Evolutionary conservation across 2,888 invertebrate genomes (phyloP).

Genomic region (Parnassius mnemosyne): DNA sequence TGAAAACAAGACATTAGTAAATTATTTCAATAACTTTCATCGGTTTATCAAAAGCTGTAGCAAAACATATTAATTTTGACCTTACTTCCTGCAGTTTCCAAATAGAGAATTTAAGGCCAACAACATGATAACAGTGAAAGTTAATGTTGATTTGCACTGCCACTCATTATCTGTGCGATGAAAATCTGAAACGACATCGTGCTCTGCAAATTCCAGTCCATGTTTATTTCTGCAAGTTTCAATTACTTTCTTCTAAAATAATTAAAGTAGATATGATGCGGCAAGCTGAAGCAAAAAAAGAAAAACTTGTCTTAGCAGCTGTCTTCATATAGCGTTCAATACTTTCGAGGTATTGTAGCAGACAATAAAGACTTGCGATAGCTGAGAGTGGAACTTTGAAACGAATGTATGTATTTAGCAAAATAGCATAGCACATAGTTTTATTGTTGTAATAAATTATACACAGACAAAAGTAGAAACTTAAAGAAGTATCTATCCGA

Average conservation of each 20-base stretch:
- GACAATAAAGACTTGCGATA: conserved; percentile 36
- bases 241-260: conserved; percentile 61
- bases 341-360: conserved; percentile 39
- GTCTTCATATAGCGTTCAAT: conserved; percentile 40
- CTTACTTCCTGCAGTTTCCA: conserved; percentile 67
- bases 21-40: too few species aligned
- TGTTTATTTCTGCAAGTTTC: conserved; percentile 72
- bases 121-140: conserved; percentile 65
- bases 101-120: conserved; percentile 71
- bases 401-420: not conserved
- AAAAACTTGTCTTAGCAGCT: conserved; percentile 40
- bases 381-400: conserved; percentile 1
- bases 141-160: conserved; percentile 67
- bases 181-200: conserved; percentile 72
- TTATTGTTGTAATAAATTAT: not conserved
- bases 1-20: too few species aligned
- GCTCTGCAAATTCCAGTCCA: conserved; percentile 58
- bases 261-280: conserved; percentile 48
- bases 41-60: too few species aligned
- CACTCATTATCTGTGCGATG: conserved; percentile 68
- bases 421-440: not conserved
- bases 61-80: conserved; percentile 39
- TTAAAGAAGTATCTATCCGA: too few species aligned
- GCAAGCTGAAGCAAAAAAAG: conserved; percentile 49
- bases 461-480: too few species aligned